Evolutionary conservation across 2,888 invertebrate genomes (phyloP), one percentile per base, ranked within the genome.

Genomic region (Kryphioiulus occultus): DNA sequence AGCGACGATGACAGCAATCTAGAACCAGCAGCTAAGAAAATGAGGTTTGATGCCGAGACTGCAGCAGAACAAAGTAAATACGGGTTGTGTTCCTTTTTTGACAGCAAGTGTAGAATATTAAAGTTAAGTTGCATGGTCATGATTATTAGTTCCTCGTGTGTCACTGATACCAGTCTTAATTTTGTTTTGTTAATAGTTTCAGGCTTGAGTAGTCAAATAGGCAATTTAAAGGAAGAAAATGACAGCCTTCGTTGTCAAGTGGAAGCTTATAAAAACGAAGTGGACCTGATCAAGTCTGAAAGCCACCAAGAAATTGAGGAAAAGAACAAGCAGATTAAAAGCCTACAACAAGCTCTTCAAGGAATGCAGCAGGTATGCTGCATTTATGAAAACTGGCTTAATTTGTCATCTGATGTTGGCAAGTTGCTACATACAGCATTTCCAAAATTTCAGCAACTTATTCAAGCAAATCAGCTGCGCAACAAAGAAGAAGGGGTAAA

Each of bases 261-360:
- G 90, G 98, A 98, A 92, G 98, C 98, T 0, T 97, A 97, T 91
- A 97, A 97, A 92, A 98, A 98, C 92, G 98, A 98, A 93, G 96
- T 97, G 86, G 97, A 96, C 90, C 94, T 98, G 59, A 94, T 97
- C 35, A 96, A 97, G 91, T 94, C 95, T 39, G 98, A 98, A 91
- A 94, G 95, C 85, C 95, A 95, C 91, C 94, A 95, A 88, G 96
- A 96, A 90, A 93, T 96, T 90, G 96, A 96, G 89, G 95, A 95
- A 88, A 96, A 97, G 91, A 96, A 97, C 30, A 96, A 96, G 90
- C 97, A 97, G 92, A 94, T 97, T 89, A 95, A 95, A 92, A 93
- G 94, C 91, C 91, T 95, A 82, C 95, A 95, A 91, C 94, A 95
- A 91, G 95, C 92, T 7, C 90, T 93, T 87, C 92, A 92, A 89